phyloP scores from a whole-genome alignment of 2,113 vertebrate species.

The Tragelaphus imberbis region DNA sequence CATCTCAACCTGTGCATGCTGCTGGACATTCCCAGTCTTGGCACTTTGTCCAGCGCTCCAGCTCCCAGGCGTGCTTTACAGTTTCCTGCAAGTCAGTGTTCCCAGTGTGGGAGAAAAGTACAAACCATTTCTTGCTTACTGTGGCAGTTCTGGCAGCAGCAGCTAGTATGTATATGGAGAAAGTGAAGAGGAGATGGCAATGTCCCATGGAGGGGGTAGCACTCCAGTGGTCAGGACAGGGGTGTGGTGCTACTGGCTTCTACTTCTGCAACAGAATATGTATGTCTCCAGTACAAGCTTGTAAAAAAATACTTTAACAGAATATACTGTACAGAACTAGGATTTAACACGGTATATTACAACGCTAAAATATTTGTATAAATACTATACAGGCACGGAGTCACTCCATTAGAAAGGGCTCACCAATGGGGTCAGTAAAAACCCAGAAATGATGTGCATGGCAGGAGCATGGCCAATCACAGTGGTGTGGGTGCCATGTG shows the following conservation, averaged over 20 bases:
- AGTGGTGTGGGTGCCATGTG: neutral
- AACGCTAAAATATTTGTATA: conserved; percentile 82
- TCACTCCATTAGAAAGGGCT: conserved; percentile 67
- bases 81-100: neutral
- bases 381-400: conserved; percentile 83
- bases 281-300: conserved; percentile 71
- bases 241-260: neutral
- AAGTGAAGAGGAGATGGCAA: neutral
- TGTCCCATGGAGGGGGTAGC: neutral
- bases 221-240: neutral
- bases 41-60: neutral
- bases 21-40: neutral
- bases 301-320: conserved; percentile 85
- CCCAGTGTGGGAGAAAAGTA: neutral
- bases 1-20: neutral
- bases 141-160: neutral
- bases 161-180: neutral
- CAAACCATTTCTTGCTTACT: neutral
- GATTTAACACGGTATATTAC: conserved; percentile 54
- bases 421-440: neutral
- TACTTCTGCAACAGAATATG: conserved; percentile 45
- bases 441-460: neutral
- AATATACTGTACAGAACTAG: conserved; percentile 77
- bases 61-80: neutral
- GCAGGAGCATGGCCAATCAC: neutral